A percentile compares a stretch with the other conserved stretches of the same genome.
Conservation (phyloP, 2,113 vertebrate species). For the Megalops atlanticus region DNA sequence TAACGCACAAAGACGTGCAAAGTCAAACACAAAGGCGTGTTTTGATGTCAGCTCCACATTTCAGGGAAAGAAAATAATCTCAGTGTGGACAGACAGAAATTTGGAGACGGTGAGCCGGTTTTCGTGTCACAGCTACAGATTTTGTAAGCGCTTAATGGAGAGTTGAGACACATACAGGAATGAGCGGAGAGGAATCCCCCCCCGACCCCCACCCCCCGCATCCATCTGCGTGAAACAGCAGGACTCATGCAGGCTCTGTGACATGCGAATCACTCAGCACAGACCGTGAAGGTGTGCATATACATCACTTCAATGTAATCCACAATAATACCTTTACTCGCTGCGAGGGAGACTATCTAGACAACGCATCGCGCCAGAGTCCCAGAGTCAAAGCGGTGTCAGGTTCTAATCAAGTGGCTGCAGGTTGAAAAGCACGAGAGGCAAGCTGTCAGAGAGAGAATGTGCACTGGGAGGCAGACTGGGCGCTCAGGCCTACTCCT, state of each 20-base stretch:
- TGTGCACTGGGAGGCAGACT: slow-evolving; percentile 18
- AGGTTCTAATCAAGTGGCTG: slow-evolving; percentile 49
- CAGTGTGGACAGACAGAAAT: too few relatives aligned
- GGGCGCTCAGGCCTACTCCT: background rate
- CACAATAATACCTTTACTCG: slow-evolving; percentile 53
- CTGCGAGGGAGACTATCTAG: slow-evolving; percentile 56
- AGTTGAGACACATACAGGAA: slow-evolving; percentile 41
- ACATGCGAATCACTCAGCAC: slow-evolving; percentile 47
- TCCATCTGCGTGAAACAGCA: slow-evolving; percentile 39
- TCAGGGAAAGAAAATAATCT: background rate
- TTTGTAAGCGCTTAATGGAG: slow-evolving; percentile 27
- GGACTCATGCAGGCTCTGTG: slow-evolving; percentile 45
- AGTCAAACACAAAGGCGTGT: background rate
- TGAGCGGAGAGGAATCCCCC: slow-evolving; percentile 44
- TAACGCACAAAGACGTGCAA: background rate
- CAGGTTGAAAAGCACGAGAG: slow-evolving; percentile 41
- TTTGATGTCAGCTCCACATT: background rate
- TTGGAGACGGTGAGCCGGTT: background rate
- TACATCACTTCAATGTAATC: slow-evolving; percentile 51
- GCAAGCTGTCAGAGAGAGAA: slow-evolving; percentile 45
- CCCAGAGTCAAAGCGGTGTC: slow-evolving; percentile 39
- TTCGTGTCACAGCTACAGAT: slow-evolving; percentile 29
- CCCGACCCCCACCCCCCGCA: slow-evolving; percentile 31
- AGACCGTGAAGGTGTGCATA: slow-evolving; percentile 44
- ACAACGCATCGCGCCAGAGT: slow-evolving; percentile 45